Conservation (phyloP, 2,888 invertebrate genomes). For the Thymelicus sylvestris region DNA sequence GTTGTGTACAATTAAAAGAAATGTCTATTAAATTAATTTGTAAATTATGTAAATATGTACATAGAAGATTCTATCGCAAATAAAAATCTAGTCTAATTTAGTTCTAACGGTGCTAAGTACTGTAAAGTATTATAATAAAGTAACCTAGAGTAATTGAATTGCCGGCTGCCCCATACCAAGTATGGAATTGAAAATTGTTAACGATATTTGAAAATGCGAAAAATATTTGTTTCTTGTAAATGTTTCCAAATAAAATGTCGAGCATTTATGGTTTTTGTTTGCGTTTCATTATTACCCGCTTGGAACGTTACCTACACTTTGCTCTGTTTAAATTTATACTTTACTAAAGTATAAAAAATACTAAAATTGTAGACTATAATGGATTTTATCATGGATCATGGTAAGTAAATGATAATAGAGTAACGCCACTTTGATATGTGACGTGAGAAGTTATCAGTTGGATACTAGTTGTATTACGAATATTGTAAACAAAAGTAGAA, state of each 20-base stretch:
- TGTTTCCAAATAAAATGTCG: conserved; percentile 83
- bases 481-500: too few relatives aligned
- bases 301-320: neutral
- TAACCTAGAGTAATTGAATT: conserved; percentile 66
- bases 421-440: too few relatives aligned
- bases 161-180: conserved; percentile 70
- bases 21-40: conserved; percentile 26
- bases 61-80: conserved; percentile 61
- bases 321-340: neutral
- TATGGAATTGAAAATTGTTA: conserved; percentile 68
- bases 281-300: conserved; percentile 61
- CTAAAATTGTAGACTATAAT: neutral
- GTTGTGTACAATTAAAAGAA: neutral
- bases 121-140: conserved; percentile 64
- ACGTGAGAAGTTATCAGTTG: too few relatives aligned
- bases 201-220: conserved; percentile 42
- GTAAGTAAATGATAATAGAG: too few relatives aligned
- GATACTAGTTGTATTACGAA: too few relatives aligned
- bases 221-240: conserved; percentile 78
- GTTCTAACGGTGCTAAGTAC: conserved; percentile 82
- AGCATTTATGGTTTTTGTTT: conserved; percentile 66
- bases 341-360: neutral
- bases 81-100: conserved; percentile 81
- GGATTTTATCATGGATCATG: too few relatives aligned
- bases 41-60: conserved; percentile 63